A percentile compares a stretch with the other conserved stretches of the same genome.
phyloP scores from a whole-genome alignment of 2,888 invertebrate genomes.

The Linyphia triangularis region DNA sequence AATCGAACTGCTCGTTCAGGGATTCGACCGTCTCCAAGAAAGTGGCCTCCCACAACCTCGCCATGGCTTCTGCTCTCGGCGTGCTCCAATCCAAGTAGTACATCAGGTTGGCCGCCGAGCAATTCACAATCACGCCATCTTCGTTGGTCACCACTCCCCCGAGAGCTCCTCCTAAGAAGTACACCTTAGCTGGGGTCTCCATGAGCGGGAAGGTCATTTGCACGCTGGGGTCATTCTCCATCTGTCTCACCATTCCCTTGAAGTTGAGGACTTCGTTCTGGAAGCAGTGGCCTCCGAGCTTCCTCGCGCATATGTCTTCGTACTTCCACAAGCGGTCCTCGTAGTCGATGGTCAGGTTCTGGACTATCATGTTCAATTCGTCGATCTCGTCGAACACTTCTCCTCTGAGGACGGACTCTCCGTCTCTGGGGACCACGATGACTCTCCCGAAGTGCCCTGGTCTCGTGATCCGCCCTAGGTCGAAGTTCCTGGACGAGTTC shows the following conservation, averaged over 20 bases:
- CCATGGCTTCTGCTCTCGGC: constrained; percentile 82
- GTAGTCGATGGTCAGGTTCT: constrained; percentile 86
- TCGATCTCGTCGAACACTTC: constrained; percentile 89
- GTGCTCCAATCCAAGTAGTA: constrained; percentile 86
- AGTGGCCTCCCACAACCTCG: constrained; percentile 92
- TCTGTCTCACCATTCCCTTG: constrained; percentile 89
- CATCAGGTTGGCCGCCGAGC: constrained; percentile 92
- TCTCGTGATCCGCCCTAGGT: constrained; percentile 91
- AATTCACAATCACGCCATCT: constrained; percentile 87
- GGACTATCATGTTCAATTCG: constrained; percentile 87
- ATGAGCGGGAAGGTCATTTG: constrained; percentile 88
- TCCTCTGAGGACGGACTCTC: constrained; percentile 87
- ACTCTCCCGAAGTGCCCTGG: constrained; percentile 94
- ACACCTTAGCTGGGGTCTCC: constrained; percentile 92
- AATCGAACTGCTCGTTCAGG: constrained; percentile 84
- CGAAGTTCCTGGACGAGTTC: constrained; percentile 91
- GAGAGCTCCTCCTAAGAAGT: constrained; percentile 92
- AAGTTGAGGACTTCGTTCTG: constrained; percentile 91
- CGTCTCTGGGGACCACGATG: constrained; percentile 90
- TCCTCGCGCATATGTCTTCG: constrained; percentile 88
- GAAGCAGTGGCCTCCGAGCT: constrained; percentile 91
- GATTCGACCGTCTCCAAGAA: constrained; percentile 88
- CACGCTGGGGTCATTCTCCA: constrained; percentile 82
- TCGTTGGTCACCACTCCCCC: constrained; percentile 90
- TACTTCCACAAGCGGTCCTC: constrained; percentile 78